Percentiles rank a stretch among this genome's conserved stretches.
These are phyloP conservation scores for Saturnia japonica DNA, from an alignment of 2,888 invertebrate genomes.

Conservation along the genomic window DNA sequence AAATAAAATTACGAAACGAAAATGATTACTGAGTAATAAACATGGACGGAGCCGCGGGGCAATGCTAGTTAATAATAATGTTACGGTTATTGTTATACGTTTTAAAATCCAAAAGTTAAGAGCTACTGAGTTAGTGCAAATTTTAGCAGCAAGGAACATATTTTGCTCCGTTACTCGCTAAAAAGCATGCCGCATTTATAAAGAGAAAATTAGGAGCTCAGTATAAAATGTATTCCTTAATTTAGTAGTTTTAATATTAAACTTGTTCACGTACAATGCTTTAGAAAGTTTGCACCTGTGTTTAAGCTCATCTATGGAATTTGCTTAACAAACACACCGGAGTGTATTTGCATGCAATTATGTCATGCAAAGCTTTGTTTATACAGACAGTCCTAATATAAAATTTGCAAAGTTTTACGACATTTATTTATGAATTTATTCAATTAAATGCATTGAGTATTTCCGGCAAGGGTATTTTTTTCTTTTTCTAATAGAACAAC, in stretches of 20 bases:
- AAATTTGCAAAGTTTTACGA: conserved; percentile 19
- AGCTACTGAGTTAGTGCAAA: neutral
- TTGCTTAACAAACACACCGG: conserved; percentile 52
- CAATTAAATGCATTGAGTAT: conserved; percentile 1
- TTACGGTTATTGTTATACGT: neutral
- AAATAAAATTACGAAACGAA: no score
- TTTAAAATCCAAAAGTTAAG: neutral
- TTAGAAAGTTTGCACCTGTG: conserved; percentile 52
- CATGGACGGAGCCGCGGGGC: no score
- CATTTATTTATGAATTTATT: neutral
- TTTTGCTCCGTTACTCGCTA: conserved; percentile 23
- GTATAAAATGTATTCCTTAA: conserved; percentile 41
- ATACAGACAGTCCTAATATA: conserved; percentile 22
- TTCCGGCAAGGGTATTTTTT: neutral
- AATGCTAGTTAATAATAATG: neutral
- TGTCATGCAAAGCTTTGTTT: conserved; percentile 31
- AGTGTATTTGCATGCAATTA: conserved; percentile 45
- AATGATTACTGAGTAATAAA: no score
- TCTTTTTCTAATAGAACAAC: neutral
- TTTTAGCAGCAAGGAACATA: neutral
- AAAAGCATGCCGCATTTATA: conserved; percentile 18
- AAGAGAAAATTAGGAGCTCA: conserved; percentile 30
- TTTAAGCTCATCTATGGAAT: conserved; percentile 50
- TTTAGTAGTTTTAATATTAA: conserved; percentile 50
- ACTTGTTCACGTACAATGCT: conserved; percentile 49